Percentiles rank a stretch among this genome's conserved stretches.
phyloP scores from a whole-genome alignment of 1,140 invertebrate species.

The Protaetia brevitarsis region DNA sequence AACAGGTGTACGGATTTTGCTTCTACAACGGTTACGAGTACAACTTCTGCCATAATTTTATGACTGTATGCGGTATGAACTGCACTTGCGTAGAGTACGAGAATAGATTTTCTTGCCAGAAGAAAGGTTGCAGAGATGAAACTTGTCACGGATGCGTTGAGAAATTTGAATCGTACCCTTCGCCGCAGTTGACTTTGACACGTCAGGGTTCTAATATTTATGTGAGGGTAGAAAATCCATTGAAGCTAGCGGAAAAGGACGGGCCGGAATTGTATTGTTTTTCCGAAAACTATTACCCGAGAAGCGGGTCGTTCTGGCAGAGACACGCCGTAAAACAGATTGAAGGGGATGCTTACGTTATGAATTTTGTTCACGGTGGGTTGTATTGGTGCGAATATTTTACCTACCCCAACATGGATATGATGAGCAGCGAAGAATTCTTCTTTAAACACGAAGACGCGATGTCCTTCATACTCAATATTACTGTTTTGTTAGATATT shows the following conservation, averaged over 20 bases:
- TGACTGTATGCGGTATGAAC: not conserved
- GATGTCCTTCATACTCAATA: not conserved
- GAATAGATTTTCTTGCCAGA: not conserved
- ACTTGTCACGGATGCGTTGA: not conserved
- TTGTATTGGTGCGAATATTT: conserved; percentile 7
- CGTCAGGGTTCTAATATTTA: not conserved
- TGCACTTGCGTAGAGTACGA: not conserved
- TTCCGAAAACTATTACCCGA: not conserved
- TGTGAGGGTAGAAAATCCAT: not conserved
- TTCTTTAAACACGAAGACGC: not conserved
- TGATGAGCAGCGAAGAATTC: not conserved
- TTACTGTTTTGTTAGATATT: not conserved
- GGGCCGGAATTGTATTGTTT: not conserved
- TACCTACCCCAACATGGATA: not conserved
- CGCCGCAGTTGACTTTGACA: not conserved
- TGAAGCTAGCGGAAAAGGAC: not conserved
- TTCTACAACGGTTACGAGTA: not conserved
- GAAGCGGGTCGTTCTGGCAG: not conserved
- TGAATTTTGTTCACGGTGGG: not conserved
- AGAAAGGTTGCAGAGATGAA: not conserved
- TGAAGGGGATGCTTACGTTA: not conserved
- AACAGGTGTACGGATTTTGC: not conserved
- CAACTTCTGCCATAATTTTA: not conserved
- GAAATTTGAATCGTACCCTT: not conserved
- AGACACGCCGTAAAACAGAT: not conserved